Evolutionary conservation across 2,113 vertebrate genomes (phyloP), one percentile per base, ranked within the genome.

Genomic region (Cebidichthys violaceus): DNA sequence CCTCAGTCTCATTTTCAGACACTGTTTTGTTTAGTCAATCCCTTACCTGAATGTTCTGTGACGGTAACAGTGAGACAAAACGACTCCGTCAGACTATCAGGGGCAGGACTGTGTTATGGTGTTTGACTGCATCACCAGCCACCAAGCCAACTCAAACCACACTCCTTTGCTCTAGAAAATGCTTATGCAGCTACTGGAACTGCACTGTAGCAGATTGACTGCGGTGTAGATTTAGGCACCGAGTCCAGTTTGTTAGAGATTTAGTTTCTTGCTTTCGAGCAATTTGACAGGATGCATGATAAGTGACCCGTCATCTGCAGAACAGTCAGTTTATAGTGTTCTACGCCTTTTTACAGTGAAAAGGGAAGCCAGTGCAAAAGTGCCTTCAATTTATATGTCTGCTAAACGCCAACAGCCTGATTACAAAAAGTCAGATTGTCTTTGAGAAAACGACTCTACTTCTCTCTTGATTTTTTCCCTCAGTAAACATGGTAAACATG

Each of bases 31-130:
- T 91, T 89, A 75, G 88, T 91, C 87, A 92, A 92, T 92, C 87
- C 84, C 88, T 89, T 90, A 93, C 91, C 92, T 90, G 82, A 60
- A 86, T 86, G 93, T 94, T 93, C 92, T 91, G 87, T 90, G 89
- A 91, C 70, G 81, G 80, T 76, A 76, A 61, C 61, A 33, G 72
- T 75, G 83, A 79, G 87, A 85, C 88, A 88, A 87, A 87, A 86
- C 67, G 74, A 86, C 76, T 89, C 87, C 52, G n/a, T 75, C 84
- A 73, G 78, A 81, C 88, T 82, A 89, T 88, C 86, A 61, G 81
- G 79, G 85, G 81, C 78, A 60, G 74, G 74, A 55, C 71, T 41
- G 66, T 43, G 80, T 85, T 86, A 80, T 59, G 62, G 37, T 79
- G 82, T 83, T 86, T 86, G 80, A 88, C 86, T 82, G 77, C 54